Evolutionary conservation across 2,797 vertebrate species (phyloP), one percentile per base, ranked within the genome.

Genomic region (Lycodopsis pacificus): DNA sequence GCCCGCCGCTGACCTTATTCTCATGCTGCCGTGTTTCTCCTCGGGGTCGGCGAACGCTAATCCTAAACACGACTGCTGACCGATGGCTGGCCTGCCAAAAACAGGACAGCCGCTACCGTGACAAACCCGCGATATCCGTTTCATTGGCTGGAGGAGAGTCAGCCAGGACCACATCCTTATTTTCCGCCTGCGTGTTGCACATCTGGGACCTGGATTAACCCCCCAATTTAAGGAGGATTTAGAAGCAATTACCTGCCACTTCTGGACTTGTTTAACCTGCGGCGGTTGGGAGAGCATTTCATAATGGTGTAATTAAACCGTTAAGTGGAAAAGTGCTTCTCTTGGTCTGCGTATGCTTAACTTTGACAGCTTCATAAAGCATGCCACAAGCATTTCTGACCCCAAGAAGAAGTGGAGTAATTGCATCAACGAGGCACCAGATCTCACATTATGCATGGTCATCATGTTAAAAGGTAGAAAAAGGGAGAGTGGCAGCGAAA

Each of bases 21-120:
- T 80, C 61, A 11, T 67, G 71, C 71, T 75, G 86, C 76, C 4
- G 3, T 67, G 81, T 62, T 30, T 49, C 53, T 75, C 69, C 44
- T 61, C 42, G 9, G 75, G 68, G 82, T 91, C 84, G 73, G 65
- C 8, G 20, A 76, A 63, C 7, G 20, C 75, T 91, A 87, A 91
- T 82, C 87, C 73, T 46, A 58, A 84, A 87, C 77, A 79, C 38
- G 81, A 87, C 70, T 84, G 62, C 85, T 86, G 89, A 90, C 84
- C 89, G 79, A 59, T 64, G 59, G 48, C 78, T 53, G 75, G 65
- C 82, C 85, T 86, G 89, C 89, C 89, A 89, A 89, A 87, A 87
- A 76, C 19, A 86, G 30, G 65, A 87, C 56, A 20, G 46, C 69
- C 44, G 77, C 83, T 69, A 7, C 85, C 40, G 77, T 82, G 80